These are phyloP conservation scores for Balearica regulorum DNA, from an alignment of 2,797 vertebrate genomes.

Conservation along the genomic window DNA sequence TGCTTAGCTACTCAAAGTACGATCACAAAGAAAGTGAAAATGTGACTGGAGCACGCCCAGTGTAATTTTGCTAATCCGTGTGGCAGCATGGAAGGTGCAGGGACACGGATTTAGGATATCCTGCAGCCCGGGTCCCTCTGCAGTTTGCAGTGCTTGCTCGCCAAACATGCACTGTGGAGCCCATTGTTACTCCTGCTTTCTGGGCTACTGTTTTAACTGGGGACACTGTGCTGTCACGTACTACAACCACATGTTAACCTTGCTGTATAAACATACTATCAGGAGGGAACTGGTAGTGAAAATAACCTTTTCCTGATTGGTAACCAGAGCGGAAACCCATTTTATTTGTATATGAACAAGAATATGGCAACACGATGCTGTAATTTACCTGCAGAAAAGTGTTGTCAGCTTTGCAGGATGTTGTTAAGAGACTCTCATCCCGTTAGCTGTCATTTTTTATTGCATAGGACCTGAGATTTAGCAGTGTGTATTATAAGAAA, in stretches of 20 bases:
- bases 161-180: not conserved
- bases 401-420: not conserved
- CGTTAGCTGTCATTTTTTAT: not conserved
- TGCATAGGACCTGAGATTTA: not conserved
- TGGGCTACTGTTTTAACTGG: not conserved
- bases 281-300: not conserved
- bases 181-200: not conserved
- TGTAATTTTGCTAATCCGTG: fast-evolving
- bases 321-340: not conserved
- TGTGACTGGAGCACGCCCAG: not conserved
- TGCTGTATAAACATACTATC: not conserved
- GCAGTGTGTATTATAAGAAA: not conserved
- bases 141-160: not conserved
- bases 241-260: not conserved
- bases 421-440: not conserved
- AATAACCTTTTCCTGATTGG: not conserved
- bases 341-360: not conserved
- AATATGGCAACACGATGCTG: not conserved
- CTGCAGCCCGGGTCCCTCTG: not conserved
- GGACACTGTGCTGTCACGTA: not conserved
- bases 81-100: not conserved
- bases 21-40: not conserved
- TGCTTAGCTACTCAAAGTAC: not conserved
- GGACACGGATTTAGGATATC: not conserved
- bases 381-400: not conserved